phyloP scores from a whole-genome alignment of 2,888 invertebrate genomes.

The Leptinotarsa peninsularis region DNA sequence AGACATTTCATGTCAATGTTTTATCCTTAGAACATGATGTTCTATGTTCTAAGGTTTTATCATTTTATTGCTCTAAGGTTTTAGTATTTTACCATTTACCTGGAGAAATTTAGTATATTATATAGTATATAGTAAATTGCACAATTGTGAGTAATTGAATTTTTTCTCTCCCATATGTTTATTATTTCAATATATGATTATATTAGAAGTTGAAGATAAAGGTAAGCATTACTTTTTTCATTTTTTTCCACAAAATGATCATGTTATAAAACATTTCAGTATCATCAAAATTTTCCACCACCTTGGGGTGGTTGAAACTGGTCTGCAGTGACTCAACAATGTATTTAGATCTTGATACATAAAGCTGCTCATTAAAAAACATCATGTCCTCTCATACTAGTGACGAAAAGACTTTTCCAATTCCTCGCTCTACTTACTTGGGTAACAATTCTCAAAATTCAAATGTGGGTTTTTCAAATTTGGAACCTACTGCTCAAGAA shows the following conservation, averaged over 20 bases:
- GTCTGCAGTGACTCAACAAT: neutral
- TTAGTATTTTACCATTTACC: neutral
- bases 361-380: neutral
- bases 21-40: too few species aligned
- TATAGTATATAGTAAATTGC: neutral
- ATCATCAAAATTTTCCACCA: neutral
- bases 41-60: too few species aligned
- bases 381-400: constrained; percentile 13
- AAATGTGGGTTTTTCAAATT: constrained; percentile 24
- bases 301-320: constrained; percentile 6
- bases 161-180: neutral
- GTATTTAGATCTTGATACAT: constrained; percentile 4
- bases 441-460: constrained; percentile 12
- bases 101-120: neutral
- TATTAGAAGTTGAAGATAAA: neutral
- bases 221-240: constrained; percentile 1
- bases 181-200: neutral
- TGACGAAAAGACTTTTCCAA: constrained; percentile 3
- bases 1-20: too few species aligned
- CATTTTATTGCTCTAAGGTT: neutral
- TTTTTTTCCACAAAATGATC: neutral
- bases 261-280: neutral
- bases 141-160: constrained; percentile 5
- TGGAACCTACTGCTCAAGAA: constrained; percentile 50
- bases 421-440: neutral